Conservation (phyloP, 2,888 invertebrate species). For the Acrobasis consociella region DNA sequence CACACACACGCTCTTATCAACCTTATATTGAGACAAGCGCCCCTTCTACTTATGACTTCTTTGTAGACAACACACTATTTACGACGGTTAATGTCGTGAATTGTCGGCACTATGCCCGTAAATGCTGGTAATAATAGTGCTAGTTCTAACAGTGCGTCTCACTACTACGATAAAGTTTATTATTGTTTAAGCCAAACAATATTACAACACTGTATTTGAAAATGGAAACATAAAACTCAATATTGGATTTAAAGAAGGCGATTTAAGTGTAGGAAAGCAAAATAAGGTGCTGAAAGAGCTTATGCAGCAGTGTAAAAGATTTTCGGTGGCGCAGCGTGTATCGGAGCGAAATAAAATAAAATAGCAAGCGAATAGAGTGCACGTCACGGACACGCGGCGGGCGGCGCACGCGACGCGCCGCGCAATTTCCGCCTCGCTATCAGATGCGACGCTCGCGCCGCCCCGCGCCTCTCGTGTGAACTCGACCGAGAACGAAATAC, state of each 20-base stretch:
- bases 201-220: not conserved
- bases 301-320: conserved; percentile 49
- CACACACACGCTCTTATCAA: conserved; percentile 49
- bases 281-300: conserved; percentile 36
- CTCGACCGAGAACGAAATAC: conserved; percentile 53
- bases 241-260: not conserved
- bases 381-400: conserved; percentile 68
- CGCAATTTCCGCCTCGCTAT: conserved; percentile 77
- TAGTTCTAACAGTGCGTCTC: not conserved
- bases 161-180: not conserved
- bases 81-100: conserved; percentile 27
- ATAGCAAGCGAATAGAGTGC: conserved; percentile 62
- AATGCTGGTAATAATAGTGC: not conserved
- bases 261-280: conserved; percentile 21
- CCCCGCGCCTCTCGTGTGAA: conserved; percentile 44
- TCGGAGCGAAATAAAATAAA: conserved; percentile 69
- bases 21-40: conserved; percentile 48
- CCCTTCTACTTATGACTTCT: conserved; percentile 41
- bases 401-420: conserved; percentile 72
- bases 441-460: conserved; percentile 68
- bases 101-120: conserved; percentile 4
- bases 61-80: conserved; percentile 29
- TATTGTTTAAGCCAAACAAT: not conserved
- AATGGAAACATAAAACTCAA: conserved; percentile 2
- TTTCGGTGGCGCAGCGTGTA: conserved; percentile 51